Base-by-base conservation (phyloP, 2,888 invertebrate genomes). In the Meta bourneti region DNA sequence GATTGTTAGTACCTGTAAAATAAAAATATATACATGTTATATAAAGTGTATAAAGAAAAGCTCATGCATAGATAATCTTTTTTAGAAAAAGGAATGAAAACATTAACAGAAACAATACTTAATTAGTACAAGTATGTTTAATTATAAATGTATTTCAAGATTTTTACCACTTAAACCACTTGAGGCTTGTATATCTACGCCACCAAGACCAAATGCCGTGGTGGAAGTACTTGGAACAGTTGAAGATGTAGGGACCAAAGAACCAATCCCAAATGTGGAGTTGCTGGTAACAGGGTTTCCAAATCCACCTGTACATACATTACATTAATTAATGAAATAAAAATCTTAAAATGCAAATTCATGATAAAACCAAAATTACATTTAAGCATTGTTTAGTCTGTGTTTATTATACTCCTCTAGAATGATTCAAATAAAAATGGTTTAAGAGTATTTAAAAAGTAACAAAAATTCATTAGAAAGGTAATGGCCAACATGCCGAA, bases 201-300 rank as follows among this genome's bases (percentile, higher is more conserved):
- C 97, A 16, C 97, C 97, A 34, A 97, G 95, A 7, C 97, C 97
- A 61, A 96, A 95, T 93, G 96, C 96, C 48, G 86, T 7, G 5
- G 96, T 94, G 49, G 95, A 94, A 8, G 94, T 93, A 78, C 94
- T 94, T 54, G 94, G 93, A 49, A 94, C 93, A 93, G 94, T 94
- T 9, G 94, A 93, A 89, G 94, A 94, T 16, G 93, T 52, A 4
- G 93, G 93, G 34, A 93, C 78, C 9, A 93, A 75, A 34, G 90
- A 34, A 70, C 90, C 84, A 70, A 74, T 74, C 2, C 92, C 92
- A 74, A 92, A 91, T 19, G 82, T 34, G 16, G 79, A 54, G 19
- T 74, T 82, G 13, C 71, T 83, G 16, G 91, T 52, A 6, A 82
- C 78, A 19, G 91, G 7, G 16, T 70, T 77, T 51, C 74, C 69